These are phyloP conservation scores for Oceanites oceanicus DNA, from an alignment of 2,113 vertebrate genomes.

Conservation along the genomic window DNA sequence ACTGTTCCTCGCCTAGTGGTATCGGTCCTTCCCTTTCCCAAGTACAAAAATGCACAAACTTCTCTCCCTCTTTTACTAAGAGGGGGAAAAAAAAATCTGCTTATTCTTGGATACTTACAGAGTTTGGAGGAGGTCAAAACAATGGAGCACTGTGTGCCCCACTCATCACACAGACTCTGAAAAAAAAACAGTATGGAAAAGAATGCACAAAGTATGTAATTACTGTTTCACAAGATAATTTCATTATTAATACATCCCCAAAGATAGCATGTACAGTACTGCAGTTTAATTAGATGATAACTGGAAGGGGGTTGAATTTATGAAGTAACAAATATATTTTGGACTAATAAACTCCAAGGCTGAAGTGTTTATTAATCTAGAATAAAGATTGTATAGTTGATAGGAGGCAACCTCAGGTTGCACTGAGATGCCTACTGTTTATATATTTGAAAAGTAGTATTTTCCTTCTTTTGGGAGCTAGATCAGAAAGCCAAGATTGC, in stretches of 20 bases:
- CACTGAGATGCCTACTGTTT: neutral
- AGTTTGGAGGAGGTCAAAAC: conserved; percentile 47
- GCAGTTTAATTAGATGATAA: conserved; percentile 64
- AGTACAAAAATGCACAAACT: neutral
- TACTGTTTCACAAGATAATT: conserved; percentile 44
- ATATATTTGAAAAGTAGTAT: neutral
- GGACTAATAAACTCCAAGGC: conserved; percentile 52
- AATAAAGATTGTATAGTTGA: conserved; percentile 13
- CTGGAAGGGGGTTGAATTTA: conserved; percentile 54
- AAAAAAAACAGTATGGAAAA: neutral
- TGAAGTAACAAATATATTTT: conserved; percentile 61
- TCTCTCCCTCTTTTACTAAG: neutral
- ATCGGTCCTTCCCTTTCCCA: neutral
- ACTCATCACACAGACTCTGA: conserved; percentile 9
- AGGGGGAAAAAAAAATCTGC: neutral
- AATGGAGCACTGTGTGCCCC: conserved; percentile 42
- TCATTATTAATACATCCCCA: conserved; percentile 49
- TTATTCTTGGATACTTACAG: conserved; percentile 10
- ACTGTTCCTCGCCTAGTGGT: neutral
- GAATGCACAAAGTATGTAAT: conserved; percentile 32
- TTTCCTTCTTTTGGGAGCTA: neutral
- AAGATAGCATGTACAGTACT: conserved; percentile 15
- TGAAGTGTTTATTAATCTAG: conserved; percentile 53
- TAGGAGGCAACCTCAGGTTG: conserved; percentile 5
- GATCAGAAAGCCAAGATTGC: neutral